These are phyloP conservation scores for Erpobdella octoculata DNA, from an alignment of 2,888 invertebrate genomes.

Conservation along the genomic window DNA sequence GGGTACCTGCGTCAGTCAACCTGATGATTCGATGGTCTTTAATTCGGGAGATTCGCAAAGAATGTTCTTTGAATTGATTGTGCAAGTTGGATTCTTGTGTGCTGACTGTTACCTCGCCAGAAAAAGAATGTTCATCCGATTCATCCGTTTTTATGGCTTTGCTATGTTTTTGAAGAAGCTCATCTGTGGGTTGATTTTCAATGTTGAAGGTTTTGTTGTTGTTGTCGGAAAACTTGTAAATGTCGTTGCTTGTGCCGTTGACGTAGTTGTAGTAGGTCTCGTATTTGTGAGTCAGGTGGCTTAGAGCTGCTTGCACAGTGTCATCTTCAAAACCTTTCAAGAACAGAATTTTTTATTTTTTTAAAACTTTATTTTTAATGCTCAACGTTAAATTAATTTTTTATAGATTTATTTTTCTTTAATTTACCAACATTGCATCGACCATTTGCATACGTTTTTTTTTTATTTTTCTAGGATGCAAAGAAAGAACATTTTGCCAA, in stretches of 20 bases:
- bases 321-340: constrained; percentile 8
- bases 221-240: constrained; percentile 11
- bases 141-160: too few species aligned
- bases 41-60: neutral
- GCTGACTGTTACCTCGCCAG: neutral
- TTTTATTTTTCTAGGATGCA: too few species aligned
- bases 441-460: too few species aligned
- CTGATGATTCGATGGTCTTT: too few species aligned
- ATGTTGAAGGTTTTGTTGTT: neutral
- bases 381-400: too few species aligned
- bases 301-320: neutral
- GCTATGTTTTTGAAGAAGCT: too few species aligned
- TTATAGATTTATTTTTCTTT: too few species aligned
- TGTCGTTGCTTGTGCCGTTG: neutral
- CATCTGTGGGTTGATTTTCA: neutral
- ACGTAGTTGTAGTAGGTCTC: neutral
- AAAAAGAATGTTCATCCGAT: neutral
- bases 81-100: neutral
- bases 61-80: too few species aligned
- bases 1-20: neutral
- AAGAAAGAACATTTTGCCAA: too few species aligned
- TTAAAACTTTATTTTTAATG: too few species aligned
- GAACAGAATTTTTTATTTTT: too few species aligned
- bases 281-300: constrained; percentile 7
- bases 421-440: too few species aligned